phyloP scores from a whole-genome alignment of 2,113 vertebrate species.

The Carollia perspicillata region DNA sequence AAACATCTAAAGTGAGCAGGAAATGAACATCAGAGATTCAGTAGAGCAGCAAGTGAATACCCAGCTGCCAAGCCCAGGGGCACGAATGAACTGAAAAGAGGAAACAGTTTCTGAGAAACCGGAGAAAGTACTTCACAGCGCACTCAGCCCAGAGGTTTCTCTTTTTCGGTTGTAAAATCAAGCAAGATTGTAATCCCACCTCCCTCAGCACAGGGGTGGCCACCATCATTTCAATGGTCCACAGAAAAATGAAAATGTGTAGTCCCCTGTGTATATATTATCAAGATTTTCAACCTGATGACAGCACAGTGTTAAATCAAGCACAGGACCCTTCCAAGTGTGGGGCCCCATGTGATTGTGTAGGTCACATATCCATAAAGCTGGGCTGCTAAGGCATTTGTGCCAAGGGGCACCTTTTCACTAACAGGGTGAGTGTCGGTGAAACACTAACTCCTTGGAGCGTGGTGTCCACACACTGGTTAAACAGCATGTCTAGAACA shows the following conservation, averaged over 20 bases:
- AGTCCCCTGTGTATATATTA: not conserved
- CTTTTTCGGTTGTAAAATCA: conserved; percentile 10
- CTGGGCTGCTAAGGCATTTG: not conserved
- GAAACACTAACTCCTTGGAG: not conserved
- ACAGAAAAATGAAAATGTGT: not conserved
- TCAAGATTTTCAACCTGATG: not conserved
- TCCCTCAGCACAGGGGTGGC: not conserved
- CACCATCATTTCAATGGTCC: not conserved
- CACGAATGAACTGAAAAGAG: conserved; percentile 19
- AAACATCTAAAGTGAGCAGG: conserved; percentile 12
- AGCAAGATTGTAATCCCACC: not conserved
- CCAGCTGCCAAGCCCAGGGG: not conserved
- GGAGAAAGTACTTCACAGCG: conserved; percentile 14
- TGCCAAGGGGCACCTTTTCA: not conserved
- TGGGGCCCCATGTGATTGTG: not conserved
- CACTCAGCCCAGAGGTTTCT: not conserved
- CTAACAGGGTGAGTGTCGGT: too few species aligned
- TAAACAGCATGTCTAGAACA: not conserved
- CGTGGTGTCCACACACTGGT: not conserved
- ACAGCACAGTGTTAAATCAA: not conserved
- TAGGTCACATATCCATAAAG: not conserved
- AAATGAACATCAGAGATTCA: conserved; percentile 30
- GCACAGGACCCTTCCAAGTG: not conserved
- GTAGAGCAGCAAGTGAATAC: not conserved
- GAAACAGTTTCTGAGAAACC: conserved; percentile 60